Evolutionary conservation across 2,113 vertebrate species (phyloP), one percentile per base, ranked within the genome.

Genomic region (Colaptes auratus): DNA sequence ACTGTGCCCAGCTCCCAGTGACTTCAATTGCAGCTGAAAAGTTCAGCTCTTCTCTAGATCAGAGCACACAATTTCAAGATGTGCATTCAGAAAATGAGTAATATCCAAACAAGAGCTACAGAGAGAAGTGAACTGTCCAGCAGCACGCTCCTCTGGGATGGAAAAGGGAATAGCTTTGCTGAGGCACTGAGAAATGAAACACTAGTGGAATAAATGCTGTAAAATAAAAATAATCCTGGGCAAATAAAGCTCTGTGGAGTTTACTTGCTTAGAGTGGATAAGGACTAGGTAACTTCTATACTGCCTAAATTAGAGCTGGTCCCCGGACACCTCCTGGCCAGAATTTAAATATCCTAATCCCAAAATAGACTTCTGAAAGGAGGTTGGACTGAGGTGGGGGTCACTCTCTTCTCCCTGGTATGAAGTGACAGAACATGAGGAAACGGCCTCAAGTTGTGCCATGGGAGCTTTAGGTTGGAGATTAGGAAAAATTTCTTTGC

Each of bases 81-180:
- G 59, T 63, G 55, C 67, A 73, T 48, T 76, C 64, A 73, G 60
- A 69, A 72, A 79, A 84, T 73, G 23, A 89, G 59, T 53, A 72
- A 75, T 60, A 53, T 1, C 30, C 20, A 67, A 63, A 16, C 5
- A 75, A 77, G 44, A 79, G 53, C 77, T 69, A 23, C 71, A 84
- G 50, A 12, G 42, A 82, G 63, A 91, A 79, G 63, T 61, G 74
- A 93, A 82, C 87, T 85, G 66, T 84, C 78, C 84, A 93, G 93
- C 79, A 80, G 31, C 25, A 14, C 17, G 39, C 33, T 78, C 39
- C 33, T 78, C 66, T 35, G 71, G 65, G 44, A 72, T 1, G 59
- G 70, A 63, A 92, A 81, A 91, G 35, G 31, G 33, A 93, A 89
- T 31, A 86, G 73, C 6, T 44, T 50, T 79, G 63, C 75, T 72